These are phyloP conservation scores for Pavo muticus DNA, from an alignment of 2,113 vertebrate genomes.

Conservation along the genomic window DNA sequence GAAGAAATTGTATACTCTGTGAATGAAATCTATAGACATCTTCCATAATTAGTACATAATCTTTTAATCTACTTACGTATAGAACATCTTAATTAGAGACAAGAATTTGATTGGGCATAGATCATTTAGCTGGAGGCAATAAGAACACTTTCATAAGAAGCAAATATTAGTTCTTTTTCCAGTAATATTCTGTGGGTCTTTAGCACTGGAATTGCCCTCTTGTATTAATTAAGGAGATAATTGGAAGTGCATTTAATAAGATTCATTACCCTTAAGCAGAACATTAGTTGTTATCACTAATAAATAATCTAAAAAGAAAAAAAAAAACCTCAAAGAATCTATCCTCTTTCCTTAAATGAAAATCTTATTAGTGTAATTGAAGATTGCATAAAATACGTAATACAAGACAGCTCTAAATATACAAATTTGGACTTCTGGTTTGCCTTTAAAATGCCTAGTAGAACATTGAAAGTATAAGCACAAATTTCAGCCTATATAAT, in stretches of 20 bases:
- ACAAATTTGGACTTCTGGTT: slow-evolving; percentile 23
- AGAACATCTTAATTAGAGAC: not conserved
- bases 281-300: slow-evolving; percentile 55
- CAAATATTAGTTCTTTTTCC: slow-evolving; percentile 44
- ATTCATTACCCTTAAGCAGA: slow-evolving; percentile 67
- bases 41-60: not conserved
- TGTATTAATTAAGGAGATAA: slow-evolving; percentile 56
- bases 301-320: slow-evolving; percentile 54
- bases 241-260: slow-evolving; percentile 47
- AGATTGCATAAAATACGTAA: slow-evolving; percentile 8
- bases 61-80: slow-evolving; percentile 36
- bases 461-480: not conserved
- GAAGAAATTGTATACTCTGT: not conserved
- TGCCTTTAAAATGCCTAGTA: slow-evolving; percentile 29
- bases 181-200: slow-evolving; percentile 11
- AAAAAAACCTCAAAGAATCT: not conserved
- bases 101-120: slow-evolving; percentile 27
- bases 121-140: slow-evolving; percentile 46
- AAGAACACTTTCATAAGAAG: not conserved
- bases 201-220: slow-evolving; percentile 13
- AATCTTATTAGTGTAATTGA: slow-evolving; percentile 31
- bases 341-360: slow-evolving; percentile 4
- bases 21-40: not conserved
- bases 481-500: not conserved
- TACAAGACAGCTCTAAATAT: not conserved